Base-by-base conservation (phyloP, 2,888 invertebrate genomes). In the Scrobipalpa costella region DNA sequence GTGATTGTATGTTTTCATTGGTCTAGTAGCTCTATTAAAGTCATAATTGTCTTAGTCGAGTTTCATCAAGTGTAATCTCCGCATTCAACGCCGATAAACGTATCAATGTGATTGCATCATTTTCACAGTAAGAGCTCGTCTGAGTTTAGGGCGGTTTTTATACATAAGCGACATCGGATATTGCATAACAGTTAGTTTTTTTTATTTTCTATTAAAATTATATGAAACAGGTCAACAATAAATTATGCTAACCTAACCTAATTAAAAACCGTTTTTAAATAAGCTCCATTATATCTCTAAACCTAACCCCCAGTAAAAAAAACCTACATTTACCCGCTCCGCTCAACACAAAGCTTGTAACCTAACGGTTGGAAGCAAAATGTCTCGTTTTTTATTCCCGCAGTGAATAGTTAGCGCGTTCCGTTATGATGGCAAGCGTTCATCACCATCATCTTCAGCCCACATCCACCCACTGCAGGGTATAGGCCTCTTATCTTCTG, bases 301-400 rank as follows among this genome's bases (percentile, higher is more conserved):
- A n/a, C n/a, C n/a, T n/a, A n/a, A n/a, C n/a, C n/a, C n/a, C n/a
- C n/a, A n/a, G n/a, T n/a, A n/a, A n/a, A n/a, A n/a, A n/a, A n/a
- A n/a, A n/a, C n/a, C n/a, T n/a, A n/a, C n/a, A n/a, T n/a, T n/a
- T n/a, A n/a, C n/a, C n/a, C n/a, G 27, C 59, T 19, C 13, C 63
- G 64, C 74, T 67, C 55, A 21, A 50, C 40, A 73, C 58, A 7
- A 58, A 38, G 17, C 0, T 1, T 21, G 0, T 36, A 47, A 13
- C 64, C 63, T 66, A 66, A 64, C 71, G 73, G 70, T 76, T 77
- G 70, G 73, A 74, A 75, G 77, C 76, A 76, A 76, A 78, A 75
- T 71, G 69, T 72, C 77, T 81, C 78, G 77, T 82, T 81, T 79
- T 64, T 73, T 78, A 82, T 82, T 82, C 79, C 72, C 78, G 78